phyloP scores from a whole-genome alignment of 2,113 vertebrate species.

The Piaya cayana region DNA sequence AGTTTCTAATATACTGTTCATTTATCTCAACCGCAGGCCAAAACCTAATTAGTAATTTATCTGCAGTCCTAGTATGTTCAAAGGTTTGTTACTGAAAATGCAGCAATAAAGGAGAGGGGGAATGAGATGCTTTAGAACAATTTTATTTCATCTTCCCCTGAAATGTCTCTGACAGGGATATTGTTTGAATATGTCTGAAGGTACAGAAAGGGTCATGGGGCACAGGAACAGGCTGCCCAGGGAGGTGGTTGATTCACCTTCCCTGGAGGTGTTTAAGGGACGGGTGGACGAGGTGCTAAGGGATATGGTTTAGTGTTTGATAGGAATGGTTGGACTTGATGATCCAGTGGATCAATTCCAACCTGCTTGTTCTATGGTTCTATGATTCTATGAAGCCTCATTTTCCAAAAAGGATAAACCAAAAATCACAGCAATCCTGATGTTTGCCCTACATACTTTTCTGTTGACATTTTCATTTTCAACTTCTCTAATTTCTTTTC shows the following conservation, averaged over 20 bases:
- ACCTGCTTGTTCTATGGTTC: no score
- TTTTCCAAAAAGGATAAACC: not conserved
- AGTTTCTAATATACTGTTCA: not conserved
- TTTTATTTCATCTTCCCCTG: not conserved
- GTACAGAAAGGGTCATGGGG: no score
- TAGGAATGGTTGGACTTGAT: no score
- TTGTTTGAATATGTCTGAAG: not conserved
- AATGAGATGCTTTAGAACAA: not conserved
- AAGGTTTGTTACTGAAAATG: not conserved
- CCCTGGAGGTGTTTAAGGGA: no score
- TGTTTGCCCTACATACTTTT: not conserved
- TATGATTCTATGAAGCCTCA: no score
- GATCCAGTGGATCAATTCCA: no score
- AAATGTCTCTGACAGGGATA: not conserved
- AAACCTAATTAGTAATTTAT: not conserved
- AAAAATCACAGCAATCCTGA: not conserved
- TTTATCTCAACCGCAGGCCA: not conserved
- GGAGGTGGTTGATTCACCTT: no score
- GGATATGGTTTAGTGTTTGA: no score
- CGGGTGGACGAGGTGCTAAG: no score
- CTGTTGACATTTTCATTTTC: not conserved
- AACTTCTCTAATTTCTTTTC: not conserved
- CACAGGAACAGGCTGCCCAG: no score
- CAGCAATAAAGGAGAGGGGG: not conserved
- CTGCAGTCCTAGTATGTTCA: not conserved